Evolutionary conservation across 2,888 invertebrate genomes (phyloP), one percentile per base, ranked within the genome.

Genomic region (Hecatera dysodea): DNA sequence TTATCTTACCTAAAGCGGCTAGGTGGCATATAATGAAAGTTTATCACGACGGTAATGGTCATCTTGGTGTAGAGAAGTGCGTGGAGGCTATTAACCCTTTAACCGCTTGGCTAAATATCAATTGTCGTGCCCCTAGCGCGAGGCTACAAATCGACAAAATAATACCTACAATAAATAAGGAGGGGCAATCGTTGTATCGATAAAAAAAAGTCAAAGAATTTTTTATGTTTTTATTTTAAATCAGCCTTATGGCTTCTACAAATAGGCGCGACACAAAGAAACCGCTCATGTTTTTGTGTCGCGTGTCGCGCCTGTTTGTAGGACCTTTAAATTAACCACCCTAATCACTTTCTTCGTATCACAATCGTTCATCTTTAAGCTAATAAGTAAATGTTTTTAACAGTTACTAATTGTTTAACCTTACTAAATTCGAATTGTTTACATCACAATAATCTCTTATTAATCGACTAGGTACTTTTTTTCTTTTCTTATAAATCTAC

Each of bases 311-410:
- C 65, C 46, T 66, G 56, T 66, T 66, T 39, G 65, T 66, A 57
- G 65, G 65, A 66, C 65, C 65, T 66, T 66, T 66, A 66, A 57
- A 66, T 66, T 66, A 66, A 66, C 56, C 65, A 66, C 65, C 65
- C 65, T 66, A 66, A 65, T 65, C 57, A 57, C 66, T 66, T 66
- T 66, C 57, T 66, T 66, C 57, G 65, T 66, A 57, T 66, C 65
- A 66, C 65, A 66, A 66, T 66, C 65, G 56, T 62, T 62, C 62
- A 62, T 62, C 62, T 52, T 62, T 62, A 62, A 64, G 64, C 55
- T 64, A 64, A 63, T 53, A 63, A 63, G 53, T 63, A 63, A 63
- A 53, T 63, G 63, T 61, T 48, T 60, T 46, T 44, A 46, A 60
- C 60, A 59, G 57, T 59, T 59, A 59, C 57, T 59, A 63, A 63